These are phyloP conservation scores for Dipodomys ordii DNA, from an alignment of 2,113 vertebrate species.

Conservation along the genomic window DNA sequence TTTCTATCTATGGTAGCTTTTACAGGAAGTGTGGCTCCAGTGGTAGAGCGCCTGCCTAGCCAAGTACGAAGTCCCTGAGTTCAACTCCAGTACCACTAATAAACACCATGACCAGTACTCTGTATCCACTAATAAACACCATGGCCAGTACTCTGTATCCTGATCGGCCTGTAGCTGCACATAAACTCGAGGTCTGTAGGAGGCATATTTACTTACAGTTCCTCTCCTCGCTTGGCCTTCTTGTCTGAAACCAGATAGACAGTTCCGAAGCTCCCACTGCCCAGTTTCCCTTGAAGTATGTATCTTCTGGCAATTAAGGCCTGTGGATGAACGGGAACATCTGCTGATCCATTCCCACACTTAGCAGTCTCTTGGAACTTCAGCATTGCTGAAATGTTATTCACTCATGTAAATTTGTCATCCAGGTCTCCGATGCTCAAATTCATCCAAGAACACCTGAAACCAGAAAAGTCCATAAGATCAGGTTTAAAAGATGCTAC, in stretches of 20 bases:
- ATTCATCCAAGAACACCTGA: slow-evolving; percentile 64
- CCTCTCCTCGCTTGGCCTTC: slow-evolving; percentile 87
- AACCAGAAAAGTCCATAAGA: slow-evolving; percentile 41
- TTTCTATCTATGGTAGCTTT: slow-evolving; percentile 21
- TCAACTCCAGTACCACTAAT: too few species aligned
- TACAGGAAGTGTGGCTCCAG: too few species aligned
- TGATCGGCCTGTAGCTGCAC: not conserved
- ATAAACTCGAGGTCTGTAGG: not conserved
- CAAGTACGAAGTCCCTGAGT: too few species aligned
- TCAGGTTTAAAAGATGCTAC: slow-evolving; percentile 27
- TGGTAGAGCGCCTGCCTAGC: too few species aligned
- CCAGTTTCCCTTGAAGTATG: slow-evolving; percentile 87
- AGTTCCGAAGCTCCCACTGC: slow-evolving; percentile 91
- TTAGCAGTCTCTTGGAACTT: slow-evolving; percentile 88
- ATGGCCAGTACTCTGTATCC: not conserved
- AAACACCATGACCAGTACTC: not conserved
- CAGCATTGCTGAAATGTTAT: slow-evolving; percentile 84
- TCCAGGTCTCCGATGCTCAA: slow-evolving; percentile 29
- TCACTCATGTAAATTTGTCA: slow-evolving; percentile 29
- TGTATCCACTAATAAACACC: not conserved
- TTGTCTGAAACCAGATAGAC: slow-evolving; percentile 92
- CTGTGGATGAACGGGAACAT: slow-evolving; percentile 68
- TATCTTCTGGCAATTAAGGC: slow-evolving; percentile 89
- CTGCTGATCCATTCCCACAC: slow-evolving; percentile 29
- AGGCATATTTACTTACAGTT: slow-evolving; percentile 88